Evolutionary conservation across 2,797 vertebrate species (phyloP), one percentile per base, ranked within the genome.

Genomic region (Intellagama lesueurii): DNA sequence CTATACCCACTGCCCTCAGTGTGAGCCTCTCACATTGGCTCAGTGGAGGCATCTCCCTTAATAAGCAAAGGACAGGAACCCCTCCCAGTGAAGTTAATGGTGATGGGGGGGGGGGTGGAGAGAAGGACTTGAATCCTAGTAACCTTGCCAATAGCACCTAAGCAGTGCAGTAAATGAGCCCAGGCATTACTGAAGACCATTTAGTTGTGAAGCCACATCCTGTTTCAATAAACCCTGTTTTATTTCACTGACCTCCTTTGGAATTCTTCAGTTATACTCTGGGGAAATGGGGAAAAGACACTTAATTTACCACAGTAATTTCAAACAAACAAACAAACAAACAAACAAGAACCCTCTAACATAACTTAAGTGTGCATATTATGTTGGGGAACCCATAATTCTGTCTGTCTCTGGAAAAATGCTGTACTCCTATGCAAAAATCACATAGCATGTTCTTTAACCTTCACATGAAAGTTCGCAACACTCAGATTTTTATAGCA

Each of bases 281-380:
- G 28, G 66, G 69, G 47, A 83, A 84, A 49, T 56, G 73, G 86
- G 82, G 28, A 60, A 64, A 19, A 22, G 5, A 19, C 16, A 64
- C 60, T 64, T 87, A 90, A 86, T 86, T 90, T 90, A 82, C 73
- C 72, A 60, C 47, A 69, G 47, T 83, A 77, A 90, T 90, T 90
- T 86, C 4, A 84, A 76, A 85, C 49, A 82, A 82, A 56, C 64
- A 77, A 56, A 56, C 40, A 40, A 40, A 40, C 40, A 40, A 40
- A 40, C 40, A 40, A 40, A 40, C 40, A 75, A 86, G 44, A 77
- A 68, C 70, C 66, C 80, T 77, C 72, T 64, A 87, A 77, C 49
- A 82, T 90, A 82, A 72, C 85, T 86, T 86, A 86, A 72, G 85
- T 87, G 87, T 90, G 85, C 79, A 32, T 47, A 87, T 69, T 90